These are phyloP conservation scores for Drosophila persimilis DNA, from an alignment of 1,140 invertebrate genomes.

Conservation along the genomic window DNA sequence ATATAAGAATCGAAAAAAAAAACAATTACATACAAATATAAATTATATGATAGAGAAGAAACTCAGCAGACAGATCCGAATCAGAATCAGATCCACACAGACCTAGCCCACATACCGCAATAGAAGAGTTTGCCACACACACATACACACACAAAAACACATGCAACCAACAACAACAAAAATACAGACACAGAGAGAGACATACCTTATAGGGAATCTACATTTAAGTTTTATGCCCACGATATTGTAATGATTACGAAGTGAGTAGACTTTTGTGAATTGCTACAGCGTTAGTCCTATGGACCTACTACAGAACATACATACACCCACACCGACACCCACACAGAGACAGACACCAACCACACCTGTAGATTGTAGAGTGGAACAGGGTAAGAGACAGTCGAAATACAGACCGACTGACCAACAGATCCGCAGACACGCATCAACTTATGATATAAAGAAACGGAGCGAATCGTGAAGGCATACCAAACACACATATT, in stretches of 20 bases:
- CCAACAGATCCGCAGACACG: slow-evolving; percentile 44
- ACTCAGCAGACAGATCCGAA: slow-evolving; percentile 55
- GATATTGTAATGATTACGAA: slow-evolving; percentile 78
- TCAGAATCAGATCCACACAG: slow-evolving; percentile 67
- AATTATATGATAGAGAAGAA: slow-evolving; percentile 64
- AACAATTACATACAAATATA: slow-evolving; percentile 69
- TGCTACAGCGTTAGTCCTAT: slow-evolving; percentile 77
- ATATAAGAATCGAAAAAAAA: slow-evolving; percentile 82
- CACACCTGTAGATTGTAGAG: slow-evolving; percentile 59
- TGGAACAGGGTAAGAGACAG: slow-evolving; percentile 18
- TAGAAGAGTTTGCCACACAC: slow-evolving; percentile 43
- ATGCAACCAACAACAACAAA: neutral
- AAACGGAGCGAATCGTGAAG: slow-evolving; percentile 31
- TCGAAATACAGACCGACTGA: slow-evolving; percentile 39
- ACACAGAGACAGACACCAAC: slow-evolving; percentile 23
- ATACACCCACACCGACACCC: slow-evolving; percentile 10
- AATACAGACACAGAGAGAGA: slow-evolving; percentile 23
- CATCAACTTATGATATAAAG: slow-evolving; percentile 59
- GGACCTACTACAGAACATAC: slow-evolving; percentile 62
- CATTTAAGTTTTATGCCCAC: slow-evolving; percentile 78
- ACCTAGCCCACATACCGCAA: slow-evolving; percentile 43
- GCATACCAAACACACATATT: slow-evolving; percentile 46
- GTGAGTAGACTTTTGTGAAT: slow-evolving; percentile 76
- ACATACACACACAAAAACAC: slow-evolving; percentile 24
- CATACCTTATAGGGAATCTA: slow-evolving; percentile 55